These are phyloP conservation scores for Paramuricea clavata DNA, from an alignment of 92 coral and sea anemone species.

Conservation along the genomic window DNA sequence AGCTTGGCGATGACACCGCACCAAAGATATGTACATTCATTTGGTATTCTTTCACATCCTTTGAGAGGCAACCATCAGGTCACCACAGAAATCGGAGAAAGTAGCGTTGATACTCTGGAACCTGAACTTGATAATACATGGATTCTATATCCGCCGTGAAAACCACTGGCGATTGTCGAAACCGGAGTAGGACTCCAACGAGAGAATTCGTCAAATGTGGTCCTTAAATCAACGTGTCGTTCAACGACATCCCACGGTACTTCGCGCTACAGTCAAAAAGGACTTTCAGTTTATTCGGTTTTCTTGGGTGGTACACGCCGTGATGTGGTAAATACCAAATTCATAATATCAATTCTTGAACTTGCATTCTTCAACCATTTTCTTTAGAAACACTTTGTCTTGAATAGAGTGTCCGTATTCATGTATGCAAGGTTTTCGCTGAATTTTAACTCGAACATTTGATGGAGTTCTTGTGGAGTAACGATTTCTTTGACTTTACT, in stretches of 20 bases:
- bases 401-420: not conserved
- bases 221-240: conserved; percentile 46
- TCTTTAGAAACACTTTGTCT: conserved; percentile 17
- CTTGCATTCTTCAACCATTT: not conserved
- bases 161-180: conserved; percentile 64
- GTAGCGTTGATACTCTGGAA: conserved; percentile 54
- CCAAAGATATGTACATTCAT: conserved; percentile 74
- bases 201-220: conserved; percentile 60
- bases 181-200: conserved; percentile 69
- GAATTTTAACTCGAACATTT: conserved; percentile 50
- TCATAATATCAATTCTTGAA: conserved; percentile 16
- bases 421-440: not conserved
- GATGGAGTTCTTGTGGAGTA: conserved; percentile 3
- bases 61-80: conserved; percentile 56
- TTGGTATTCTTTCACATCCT: conserved; percentile 55
- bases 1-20: conserved; percentile 66
- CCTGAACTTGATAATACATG: conserved; percentile 73
- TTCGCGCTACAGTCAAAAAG: conserved; percentile 58
- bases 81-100: conserved; percentile 72
- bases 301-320: not conserved
- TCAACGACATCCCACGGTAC: conserved; percentile 55
- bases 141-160: conserved; percentile 70
- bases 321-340: too few species aligned
- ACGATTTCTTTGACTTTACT: conserved; percentile 21
- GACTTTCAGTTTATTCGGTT: conserved; percentile 26